A percentile compares a stretch with the other conserved stretches of the same genome.
phyloP scores from a whole-genome alignment of 2,888 invertebrate genomes.

The Dicycla oo region DNA sequence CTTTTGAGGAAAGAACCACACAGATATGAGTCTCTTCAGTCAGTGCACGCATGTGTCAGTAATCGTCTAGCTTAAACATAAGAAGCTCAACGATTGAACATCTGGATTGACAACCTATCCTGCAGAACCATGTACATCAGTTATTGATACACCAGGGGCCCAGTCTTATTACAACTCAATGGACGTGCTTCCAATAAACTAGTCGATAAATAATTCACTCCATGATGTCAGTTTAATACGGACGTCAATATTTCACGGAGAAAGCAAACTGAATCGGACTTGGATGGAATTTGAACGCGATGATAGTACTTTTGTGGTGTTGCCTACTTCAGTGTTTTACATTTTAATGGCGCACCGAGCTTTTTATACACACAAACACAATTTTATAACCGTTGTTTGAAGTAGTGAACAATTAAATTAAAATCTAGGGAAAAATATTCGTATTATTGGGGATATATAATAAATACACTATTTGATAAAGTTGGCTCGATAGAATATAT shows the following conservation, averaged over 20 bases:
- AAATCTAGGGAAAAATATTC: too few relatives aligned
- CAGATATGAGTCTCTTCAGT: background rate
- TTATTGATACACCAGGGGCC: conserved; percentile 22
- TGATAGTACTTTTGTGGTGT: too few relatives aligned
- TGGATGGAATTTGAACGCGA: background rate
- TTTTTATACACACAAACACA: too few relatives aligned
- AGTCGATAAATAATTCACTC: conserved; percentile 25
- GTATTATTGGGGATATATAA: too few relatives aligned
- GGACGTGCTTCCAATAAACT: conserved; percentile 14
- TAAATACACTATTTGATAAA: too few relatives aligned
- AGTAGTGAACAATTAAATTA: too few relatives aligned
- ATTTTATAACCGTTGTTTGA: too few relatives aligned
- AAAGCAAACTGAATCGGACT: conserved; percentile 5
- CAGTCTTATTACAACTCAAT: conserved; percentile 13
- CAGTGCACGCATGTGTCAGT: background rate
- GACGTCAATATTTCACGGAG: conserved; percentile 2
- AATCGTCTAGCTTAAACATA: too few relatives aligned
- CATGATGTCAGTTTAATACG: background rate
- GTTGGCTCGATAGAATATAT: too few relatives aligned
- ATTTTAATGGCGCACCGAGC: too few relatives aligned
- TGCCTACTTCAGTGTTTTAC: too few relatives aligned
- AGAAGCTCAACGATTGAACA: background rate
- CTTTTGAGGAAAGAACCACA: background rate
- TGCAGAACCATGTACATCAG: conserved; percentile 19
- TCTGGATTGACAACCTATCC: background rate